A percentile compares a stretch with the other conserved stretches of the same genome.
Evolutionary conservation across 2,888 invertebrate species (phyloP).

Genomic region (Sinelater perroti): DNA sequence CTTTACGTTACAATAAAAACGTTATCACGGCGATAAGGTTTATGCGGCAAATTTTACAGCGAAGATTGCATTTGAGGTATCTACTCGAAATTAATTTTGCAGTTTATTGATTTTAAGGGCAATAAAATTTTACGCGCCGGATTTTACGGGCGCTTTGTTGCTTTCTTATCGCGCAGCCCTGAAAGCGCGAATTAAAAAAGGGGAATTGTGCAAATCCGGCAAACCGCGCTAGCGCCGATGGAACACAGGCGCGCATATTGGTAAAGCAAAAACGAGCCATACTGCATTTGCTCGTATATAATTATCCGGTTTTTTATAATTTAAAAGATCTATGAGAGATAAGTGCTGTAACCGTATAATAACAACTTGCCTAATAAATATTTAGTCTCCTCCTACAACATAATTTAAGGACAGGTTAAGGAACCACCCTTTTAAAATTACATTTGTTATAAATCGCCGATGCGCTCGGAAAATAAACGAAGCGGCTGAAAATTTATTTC

Average conservation of each 20-base stretch:
- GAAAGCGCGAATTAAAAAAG: no score
- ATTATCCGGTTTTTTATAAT: slow-evolving; percentile 32
- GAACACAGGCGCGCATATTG: slow-evolving; percentile 14
- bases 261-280: slow-evolving; percentile 12
- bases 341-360: slow-evolving; percentile 32
- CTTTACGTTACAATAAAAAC: no score
- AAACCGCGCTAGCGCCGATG: no score
- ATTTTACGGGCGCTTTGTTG: no score
- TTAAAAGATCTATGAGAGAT: slow-evolving; percentile 35
- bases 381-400: slow-evolving; percentile 40
- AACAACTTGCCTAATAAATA: slow-evolving; percentile 36
- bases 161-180: no score
- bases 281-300: slow-evolving; percentile 21
- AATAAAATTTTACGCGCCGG: no score
- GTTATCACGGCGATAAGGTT: no score
- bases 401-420: slow-evolving; percentile 33
- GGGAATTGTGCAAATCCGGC: no score
- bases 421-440: slow-evolving; percentile 33
- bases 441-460: slow-evolving; percentile 32
- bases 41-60: no score
- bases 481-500: slow-evolving; percentile 19
- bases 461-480: slow-evolving; percentile 22
- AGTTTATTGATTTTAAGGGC: no score
- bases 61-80: no score
- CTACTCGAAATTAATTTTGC: no score